Base-by-base conservation (phyloP, 2,797 vertebrate species). In the Danionella dracula region DNA sequence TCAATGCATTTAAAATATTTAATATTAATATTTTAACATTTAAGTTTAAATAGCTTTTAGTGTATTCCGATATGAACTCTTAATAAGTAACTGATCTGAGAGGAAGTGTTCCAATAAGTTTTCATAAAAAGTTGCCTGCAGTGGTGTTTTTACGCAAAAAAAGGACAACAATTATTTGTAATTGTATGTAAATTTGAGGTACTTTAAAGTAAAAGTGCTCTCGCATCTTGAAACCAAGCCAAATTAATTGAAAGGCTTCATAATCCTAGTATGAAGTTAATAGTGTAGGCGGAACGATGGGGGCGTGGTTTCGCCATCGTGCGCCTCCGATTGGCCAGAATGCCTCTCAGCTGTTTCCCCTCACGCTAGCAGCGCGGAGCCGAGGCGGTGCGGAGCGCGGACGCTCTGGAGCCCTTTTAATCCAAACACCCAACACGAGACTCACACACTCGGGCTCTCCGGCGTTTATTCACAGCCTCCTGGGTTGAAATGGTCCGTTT, bases 281-380 rank as follows among this genome's bases (percentile, higher is more conserved):
- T 10, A 20, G 11, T 21, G 10, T 9, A 5, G 1, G 17, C 4
- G 1, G 5, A 9, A 35, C 13, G 4, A 2, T 42, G 2, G 12
- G 48, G 21, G 66, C 13, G 61, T 31, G n/a, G 57, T 21, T 8
- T 32, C 0, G 3, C 15, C 5, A 9, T 45, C 6, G 55, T 42
- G 31, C 53, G 32, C 8, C 53, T 73, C 17, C 46, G 51, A 75
- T 71, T 68, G 76, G 70, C 50, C 71, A n/a, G 2, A 8, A 5
- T 19, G 9, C 9, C 27, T 54, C 34, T 50, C 20, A 44, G 54
- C 53, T 48, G 45, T 32, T 35, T 4, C n/a, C 49, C 23, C 60
- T 65, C 63, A 60, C n/a, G n/a, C n/a, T 66, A 56, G 70, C 59
- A 71, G 49, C 16, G 44, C 13, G 21, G n/a, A 8, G 19, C 11